Evolutionary conservation across 2,113 vertebrate species (phyloP), one percentile per base, ranked within the genome.

Genomic region (Nibea albiflora): DNA sequence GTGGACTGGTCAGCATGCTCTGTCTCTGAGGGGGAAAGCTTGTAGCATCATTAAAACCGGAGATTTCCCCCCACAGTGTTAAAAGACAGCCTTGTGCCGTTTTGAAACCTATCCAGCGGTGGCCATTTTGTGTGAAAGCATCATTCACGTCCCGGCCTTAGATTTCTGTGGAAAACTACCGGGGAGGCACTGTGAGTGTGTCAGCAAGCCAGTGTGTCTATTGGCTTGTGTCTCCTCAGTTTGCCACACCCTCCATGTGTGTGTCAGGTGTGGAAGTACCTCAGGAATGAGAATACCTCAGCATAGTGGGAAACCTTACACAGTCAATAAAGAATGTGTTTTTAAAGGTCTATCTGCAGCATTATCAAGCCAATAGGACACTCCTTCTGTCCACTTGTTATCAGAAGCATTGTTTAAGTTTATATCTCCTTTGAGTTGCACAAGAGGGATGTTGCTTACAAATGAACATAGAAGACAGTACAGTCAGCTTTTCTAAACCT

Each of bases 131-230:
- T 83, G 84, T 92, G 87, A 94, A 93, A 91, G 90, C 91, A 90
- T 92, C 92, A 90, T 93, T 94, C 92, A 93, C 89, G 4, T 83
- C 85, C 68, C 64, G 2, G 61, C 77, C 28, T 84, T 69, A 57
- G 74, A 83, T 64, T 83, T 89, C 80, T 92, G 84, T 92, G 93
- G 93, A 94, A 94, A 93, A 94, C 85, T 94, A 93, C 92, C 35
- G 2, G 61, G 58, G 60, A 82, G 79, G 70, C 20, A 31, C 54
- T 76, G 50, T 44, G 68, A 56, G 66, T 85, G 84, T 83, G 63
- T 84, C 19, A 46, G 80, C 4, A 2, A 64, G 58, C 46, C 73
- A 19, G 16, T 24, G 8, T 76, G 75, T 68, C 73, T 81, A 68
- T 82, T 91, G 83, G 85, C 81, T 84, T 22, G 14, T 28, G 46